Percentiles rank a stretch among this genome's conserved stretches.
Conservation (phyloP, 2,797 vertebrate genomes). For the Notolabrus celidotus region DNA sequence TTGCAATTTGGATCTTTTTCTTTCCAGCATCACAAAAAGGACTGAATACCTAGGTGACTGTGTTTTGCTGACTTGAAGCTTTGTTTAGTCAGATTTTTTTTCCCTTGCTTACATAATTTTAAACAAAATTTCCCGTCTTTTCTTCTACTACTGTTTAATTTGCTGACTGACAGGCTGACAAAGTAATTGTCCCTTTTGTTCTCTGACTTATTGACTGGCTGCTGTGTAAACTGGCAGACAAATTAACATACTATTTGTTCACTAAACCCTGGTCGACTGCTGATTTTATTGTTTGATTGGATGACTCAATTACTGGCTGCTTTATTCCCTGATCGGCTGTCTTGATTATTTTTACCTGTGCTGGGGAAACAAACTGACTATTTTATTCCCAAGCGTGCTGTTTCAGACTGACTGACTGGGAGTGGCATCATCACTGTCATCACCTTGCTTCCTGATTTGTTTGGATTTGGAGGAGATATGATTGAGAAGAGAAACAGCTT, state of each 20-base stretch:
- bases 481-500: conserved; percentile 3
- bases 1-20: conserved; percentile 4
- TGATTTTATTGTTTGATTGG: not conserved
- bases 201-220: conserved; percentile 20
- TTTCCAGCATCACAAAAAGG: conserved; percentile 11
- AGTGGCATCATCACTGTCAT: conserved; percentile 67
- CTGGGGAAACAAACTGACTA: not conserved
- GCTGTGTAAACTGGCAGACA: conserved; percentile 32
- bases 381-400: not conserved
- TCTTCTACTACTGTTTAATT: not conserved
- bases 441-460: conserved; percentile 66
- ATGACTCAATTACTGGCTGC: not conserved
- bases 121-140: not conserved
- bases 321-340: conserved; percentile 1
- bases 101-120: not conserved
- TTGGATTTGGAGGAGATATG: conserved; percentile 6
- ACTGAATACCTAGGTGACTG: not conserved
- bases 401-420: conserved; percentile 53
- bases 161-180: not conserved
- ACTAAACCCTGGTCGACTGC: not conserved
- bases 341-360: not conserved
- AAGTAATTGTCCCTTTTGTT: conserved; percentile 36
- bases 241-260: conserved; percentile 9
- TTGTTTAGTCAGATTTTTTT: not conserved
- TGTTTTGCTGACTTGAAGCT: not conserved